Conservation (phyloP, 2,888 invertebrate species). For the Scaptomyza polygonia region DNA sequence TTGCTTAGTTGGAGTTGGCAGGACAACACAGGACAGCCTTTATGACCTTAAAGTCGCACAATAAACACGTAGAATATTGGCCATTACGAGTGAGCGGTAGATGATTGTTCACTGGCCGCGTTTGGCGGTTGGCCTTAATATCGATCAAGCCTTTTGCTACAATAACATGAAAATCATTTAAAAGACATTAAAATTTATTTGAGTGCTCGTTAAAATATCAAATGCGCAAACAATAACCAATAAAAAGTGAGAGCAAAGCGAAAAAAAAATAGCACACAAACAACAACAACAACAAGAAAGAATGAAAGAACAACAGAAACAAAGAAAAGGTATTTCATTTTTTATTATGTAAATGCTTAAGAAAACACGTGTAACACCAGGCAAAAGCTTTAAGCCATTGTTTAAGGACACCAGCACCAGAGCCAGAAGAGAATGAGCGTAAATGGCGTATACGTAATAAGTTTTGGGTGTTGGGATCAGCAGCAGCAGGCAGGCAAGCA, state of each 20-base stretch:
- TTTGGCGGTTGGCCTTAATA: constrained; percentile 20
- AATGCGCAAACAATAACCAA: constrained; percentile 62
- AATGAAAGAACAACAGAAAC: neutral
- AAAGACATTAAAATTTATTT: constrained; percentile 77
- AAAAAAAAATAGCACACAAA: neutral
- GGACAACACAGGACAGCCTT: neutral
- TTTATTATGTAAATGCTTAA: constrained; percentile 67
- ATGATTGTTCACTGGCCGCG: constrained; percentile 16
- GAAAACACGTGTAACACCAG: constrained; percentile 66
- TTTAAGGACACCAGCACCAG: constrained; percentile 9
- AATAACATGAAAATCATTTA: constrained; percentile 64
- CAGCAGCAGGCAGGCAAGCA: constrained; percentile 1
- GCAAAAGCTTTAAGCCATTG: constrained; percentile 48
- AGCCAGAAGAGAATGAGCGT: neutral
- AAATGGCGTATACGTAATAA: constrained; percentile 64
- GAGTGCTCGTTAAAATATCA: constrained; percentile 72
- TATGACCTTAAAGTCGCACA: constrained; percentile 28
- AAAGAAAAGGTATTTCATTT: constrained; percentile 11
- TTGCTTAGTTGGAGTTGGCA: neutral
- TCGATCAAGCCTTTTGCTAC: constrained; percentile 60
- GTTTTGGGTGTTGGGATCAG: constrained; percentile 26
- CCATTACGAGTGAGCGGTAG: constrained; percentile 25
- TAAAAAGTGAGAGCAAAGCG: constrained; percentile 64
- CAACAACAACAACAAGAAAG: neutral
- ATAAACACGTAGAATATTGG: constrained; percentile 60